These are phyloP conservation scores for Zosterops hypoxanthus DNA, from an alignment of 2,113 vertebrate genomes.

Conservation along the genomic window DNA sequence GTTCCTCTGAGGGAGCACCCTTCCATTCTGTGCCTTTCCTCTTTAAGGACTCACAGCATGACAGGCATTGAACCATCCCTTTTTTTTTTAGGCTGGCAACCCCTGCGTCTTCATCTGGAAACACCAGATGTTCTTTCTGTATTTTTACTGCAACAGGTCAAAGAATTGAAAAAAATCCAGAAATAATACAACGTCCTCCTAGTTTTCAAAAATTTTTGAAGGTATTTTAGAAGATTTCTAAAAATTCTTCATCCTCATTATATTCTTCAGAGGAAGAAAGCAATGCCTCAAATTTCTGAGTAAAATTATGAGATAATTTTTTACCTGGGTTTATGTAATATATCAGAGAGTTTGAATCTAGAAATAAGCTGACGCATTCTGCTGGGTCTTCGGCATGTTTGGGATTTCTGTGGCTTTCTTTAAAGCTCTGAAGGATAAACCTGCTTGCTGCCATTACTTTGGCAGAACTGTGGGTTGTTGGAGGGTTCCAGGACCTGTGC, in stretches of 20 bases:
- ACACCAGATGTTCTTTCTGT: background rate
- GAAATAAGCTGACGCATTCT: background rate
- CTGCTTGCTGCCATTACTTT: background rate
- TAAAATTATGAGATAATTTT: background rate
- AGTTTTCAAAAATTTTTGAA: background rate
- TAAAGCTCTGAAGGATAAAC: background rate
- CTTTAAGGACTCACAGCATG: background rate
- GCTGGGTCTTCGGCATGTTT: background rate
- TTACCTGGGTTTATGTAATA: background rate
- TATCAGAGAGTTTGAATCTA: background rate
- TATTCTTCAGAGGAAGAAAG: background rate
- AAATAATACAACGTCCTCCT: background rate
- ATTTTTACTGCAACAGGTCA: background rate
- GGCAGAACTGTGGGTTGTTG: background rate
- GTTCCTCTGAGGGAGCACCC: background rate
- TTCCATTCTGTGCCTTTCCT: slow-evolving; percentile 9
- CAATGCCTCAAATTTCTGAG: background rate
- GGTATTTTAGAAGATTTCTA: background rate
- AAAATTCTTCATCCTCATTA: background rate
- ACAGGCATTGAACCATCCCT: background rate
- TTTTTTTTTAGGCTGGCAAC: background rate
- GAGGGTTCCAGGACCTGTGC: background rate
- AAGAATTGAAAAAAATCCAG: background rate
- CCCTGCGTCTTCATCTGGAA: slow-evolving; percentile 15
- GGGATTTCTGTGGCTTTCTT: background rate